These are phyloP conservation scores for Trissonchulus latispiculum DNA, from an alignment of 2,888 invertebrate species.

Conservation along the genomic window DNA sequence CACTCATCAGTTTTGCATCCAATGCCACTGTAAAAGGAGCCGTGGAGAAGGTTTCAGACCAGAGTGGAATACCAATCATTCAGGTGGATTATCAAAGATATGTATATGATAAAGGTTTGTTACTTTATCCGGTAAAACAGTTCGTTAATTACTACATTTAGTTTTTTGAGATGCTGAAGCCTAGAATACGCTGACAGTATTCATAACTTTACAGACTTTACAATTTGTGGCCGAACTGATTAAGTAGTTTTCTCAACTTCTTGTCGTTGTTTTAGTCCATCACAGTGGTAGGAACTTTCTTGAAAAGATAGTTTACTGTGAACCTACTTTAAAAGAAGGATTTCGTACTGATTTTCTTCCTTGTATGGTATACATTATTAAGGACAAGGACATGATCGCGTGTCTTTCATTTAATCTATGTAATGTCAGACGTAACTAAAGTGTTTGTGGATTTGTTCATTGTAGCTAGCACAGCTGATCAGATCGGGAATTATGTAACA, in stretches of 20 bases:
- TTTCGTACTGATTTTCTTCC: no score
- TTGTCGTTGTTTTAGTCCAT: no score
- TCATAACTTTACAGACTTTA: no score
- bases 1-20: not conserved
- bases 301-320: no score
- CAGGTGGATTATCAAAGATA: not conserved
- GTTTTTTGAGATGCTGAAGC: no score
- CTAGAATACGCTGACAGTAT: no score
- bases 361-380: no score
- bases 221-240: no score
- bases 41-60: not conserved
- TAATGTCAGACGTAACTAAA: not conserved
- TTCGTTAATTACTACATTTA: not conserved
- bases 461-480: not conserved
- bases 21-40: not conserved
- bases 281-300: no score
- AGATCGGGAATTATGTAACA: not conserved
- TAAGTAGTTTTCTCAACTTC: no score
- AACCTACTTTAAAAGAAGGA: no score
- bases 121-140: not conserved
- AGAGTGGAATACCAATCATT: not conserved
- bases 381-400: not conserved
- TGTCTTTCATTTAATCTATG: not conserved
- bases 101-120: not conserved
- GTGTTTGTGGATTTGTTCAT: not conserved